phyloP scores from a whole-genome alignment of 1,140 invertebrate species.

The Luehdorfia chinensis region DNA sequence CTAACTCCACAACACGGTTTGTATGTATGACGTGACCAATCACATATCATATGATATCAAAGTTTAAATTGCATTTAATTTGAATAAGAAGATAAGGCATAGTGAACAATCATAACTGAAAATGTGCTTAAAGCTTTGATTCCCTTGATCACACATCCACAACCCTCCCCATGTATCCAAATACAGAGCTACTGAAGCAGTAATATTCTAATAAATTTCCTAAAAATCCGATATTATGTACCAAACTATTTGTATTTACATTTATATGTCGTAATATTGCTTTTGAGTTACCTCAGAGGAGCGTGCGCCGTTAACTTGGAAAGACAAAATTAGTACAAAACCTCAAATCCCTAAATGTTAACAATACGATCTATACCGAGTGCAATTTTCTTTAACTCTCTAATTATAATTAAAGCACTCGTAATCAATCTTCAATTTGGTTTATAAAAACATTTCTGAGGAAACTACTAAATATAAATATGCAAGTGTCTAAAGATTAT shows the following conservation, averaged over 20 bases:
- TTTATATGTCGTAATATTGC: constrained; percentile 76
- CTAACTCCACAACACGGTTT: constrained; percentile 1
- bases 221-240: constrained; percentile 71
- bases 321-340: constrained; percentile 66
- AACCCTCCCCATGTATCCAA: constrained; percentile 47
- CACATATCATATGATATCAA: no score
- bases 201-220: constrained; percentile 70
- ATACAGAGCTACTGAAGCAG: constrained; percentile 64
- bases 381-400: constrained; percentile 58
- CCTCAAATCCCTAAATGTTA: constrained; percentile 66
- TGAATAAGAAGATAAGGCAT: constrained; percentile 43
- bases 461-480: constrained; percentile 56
- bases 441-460: constrained; percentile 63
- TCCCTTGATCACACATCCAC: constrained; percentile 70
- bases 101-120: constrained; percentile 52
- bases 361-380: constrained; percentile 64
- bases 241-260: constrained; percentile 76
- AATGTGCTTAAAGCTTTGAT: constrained; percentile 74
- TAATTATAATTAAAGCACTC: constrained; percentile 71
- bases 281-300: constrained; percentile 72
- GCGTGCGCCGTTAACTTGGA: constrained; percentile 66
- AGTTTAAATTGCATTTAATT: no score
- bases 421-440: constrained; percentile 62
- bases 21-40: background rate
- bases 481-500: constrained; percentile 61